Base-by-base conservation (phyloP, 1,140 invertebrate species). In the Pseudoatta argentina region DNA sequence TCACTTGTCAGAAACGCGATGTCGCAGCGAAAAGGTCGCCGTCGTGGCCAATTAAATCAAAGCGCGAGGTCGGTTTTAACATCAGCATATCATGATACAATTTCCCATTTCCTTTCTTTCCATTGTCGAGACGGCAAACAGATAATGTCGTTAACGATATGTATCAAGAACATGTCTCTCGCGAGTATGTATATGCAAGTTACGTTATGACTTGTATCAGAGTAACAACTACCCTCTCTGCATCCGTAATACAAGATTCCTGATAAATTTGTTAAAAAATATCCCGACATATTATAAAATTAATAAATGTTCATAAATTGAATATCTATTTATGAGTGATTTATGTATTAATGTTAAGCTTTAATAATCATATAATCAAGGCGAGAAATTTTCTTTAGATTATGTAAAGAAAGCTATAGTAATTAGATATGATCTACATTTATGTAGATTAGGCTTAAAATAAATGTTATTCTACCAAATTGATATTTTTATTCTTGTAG, bases 1-100 rank as follows among this genome's bases (percentile, higher is more conserved):
- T 69, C 48, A 55, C 77, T 69, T 71, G 77, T 81, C 77, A 55
- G 64, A 24, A 79, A 14, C 48, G 27, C 76, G 44, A 79, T 66
- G 64, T 10, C n/a, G 14, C 39, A 51, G 14, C 63, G n/a, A 79
- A 18, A 66, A 78, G 18, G 27, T 66, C 24, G 24, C 30, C 27
- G 5, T 69, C 10, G 39, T 21, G n/a, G n/a, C 12, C 21, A 57
- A 24, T 21, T 66, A 69, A 81, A n/a, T 79, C 48, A 55, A 81
- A 14, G 48, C 4, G 44, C 27, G 77, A 69, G n/a, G 12, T 21
- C 27, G 8, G 55, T 3, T 14, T 55, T 10, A 27, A 3, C 55
- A 16, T 59, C n/a, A 34, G 30, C 16, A 21, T 14, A 30, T 18
- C 5, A 14, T 16, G 30, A 81, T 71, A 57, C 30, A 71, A 24